Conservation (phyloP, 2,797 vertebrate species). For the Hybognathus amarus region DNA sequence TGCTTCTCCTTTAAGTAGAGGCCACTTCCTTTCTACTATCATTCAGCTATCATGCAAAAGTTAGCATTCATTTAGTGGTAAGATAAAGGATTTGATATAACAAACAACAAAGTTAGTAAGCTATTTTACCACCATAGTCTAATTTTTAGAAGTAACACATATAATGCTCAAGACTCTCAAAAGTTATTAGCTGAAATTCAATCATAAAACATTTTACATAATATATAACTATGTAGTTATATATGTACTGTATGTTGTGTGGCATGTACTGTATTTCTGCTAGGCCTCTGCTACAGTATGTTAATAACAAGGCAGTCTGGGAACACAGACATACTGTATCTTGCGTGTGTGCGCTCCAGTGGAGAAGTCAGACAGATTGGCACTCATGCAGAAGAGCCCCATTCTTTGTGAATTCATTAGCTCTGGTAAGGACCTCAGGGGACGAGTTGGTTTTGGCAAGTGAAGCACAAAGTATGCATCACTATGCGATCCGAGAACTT, state of each 20-base stretch:
- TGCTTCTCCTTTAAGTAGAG: neutral
- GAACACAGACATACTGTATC: conserved; percentile 43
- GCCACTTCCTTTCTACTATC: neutral
- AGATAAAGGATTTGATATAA: neutral
- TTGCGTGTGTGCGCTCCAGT: conserved; percentile 16
- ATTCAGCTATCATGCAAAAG: neutral
- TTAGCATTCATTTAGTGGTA: neutral
- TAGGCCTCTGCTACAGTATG: conserved; percentile 11
- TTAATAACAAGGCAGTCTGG: conserved; percentile 41
- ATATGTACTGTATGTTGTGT: neutral
- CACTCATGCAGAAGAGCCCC: conserved; percentile 48
- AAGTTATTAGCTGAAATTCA: neutral
- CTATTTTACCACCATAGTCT: neutral
- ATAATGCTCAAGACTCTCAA: neutral
- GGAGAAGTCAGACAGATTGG: conserved; percentile 50
- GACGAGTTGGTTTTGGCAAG: conserved; percentile 32
- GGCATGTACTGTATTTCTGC: neutral
- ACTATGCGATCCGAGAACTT: neutral
- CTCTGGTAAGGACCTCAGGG: conserved; percentile 44
- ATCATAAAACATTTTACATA: neutral
- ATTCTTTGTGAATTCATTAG: conserved; percentile 56
- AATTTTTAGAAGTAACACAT: too few relatives aligned
- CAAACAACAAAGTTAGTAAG: neutral
- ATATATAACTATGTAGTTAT: neutral
- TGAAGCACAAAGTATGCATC: neutral